Percentiles rank a stretch among this genome's conserved stretches.
Conservation (phyloP, 2,888 invertebrate genomes). For the Himalopsyche anomala region DNA sequence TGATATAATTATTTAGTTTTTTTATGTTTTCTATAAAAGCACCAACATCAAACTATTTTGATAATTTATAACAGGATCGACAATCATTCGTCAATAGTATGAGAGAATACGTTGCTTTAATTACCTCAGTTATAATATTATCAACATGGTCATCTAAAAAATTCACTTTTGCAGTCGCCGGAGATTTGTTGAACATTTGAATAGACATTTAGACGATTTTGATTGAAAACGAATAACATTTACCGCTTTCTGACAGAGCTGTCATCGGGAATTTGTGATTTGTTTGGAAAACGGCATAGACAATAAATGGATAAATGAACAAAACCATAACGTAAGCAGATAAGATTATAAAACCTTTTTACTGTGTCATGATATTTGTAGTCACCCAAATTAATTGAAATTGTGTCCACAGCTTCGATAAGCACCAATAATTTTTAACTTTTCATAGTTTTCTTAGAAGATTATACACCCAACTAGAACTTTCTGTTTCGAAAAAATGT, state of each 20-base stretch:
- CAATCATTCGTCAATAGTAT: too few relatives aligned
- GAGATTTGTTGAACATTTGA: slow-evolving; percentile 63
- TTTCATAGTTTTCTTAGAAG: too few relatives aligned
- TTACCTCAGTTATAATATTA: slow-evolving; percentile 72
- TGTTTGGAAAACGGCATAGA: slow-evolving; percentile 22
- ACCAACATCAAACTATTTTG: too few relatives aligned
- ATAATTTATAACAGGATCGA: too few relatives aligned
- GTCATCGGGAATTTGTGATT: slow-evolving; percentile 16
- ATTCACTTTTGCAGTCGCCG: slow-evolving; percentile 67
- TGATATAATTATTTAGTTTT: background rate
- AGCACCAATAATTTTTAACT: too few relatives aligned
- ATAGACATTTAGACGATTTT: slow-evolving; percentile 48
- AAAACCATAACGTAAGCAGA: background rate
- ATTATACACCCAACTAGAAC: background rate
- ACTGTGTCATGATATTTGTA: background rate
- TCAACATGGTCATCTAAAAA: slow-evolving; percentile 72
- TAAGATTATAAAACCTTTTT: background rate
- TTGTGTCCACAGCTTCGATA: too few relatives aligned
- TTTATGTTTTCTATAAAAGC: background rate
- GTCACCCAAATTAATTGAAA: background rate
- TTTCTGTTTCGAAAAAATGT: background rate
- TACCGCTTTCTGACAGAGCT: background rate
- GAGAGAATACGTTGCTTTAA: slow-evolving; percentile 3
- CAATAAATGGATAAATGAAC: background rate
- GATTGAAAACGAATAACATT: slow-evolving; percentile 1